Conservation (phyloP, 2,113 vertebrate species). For the Oophaga pumilio region DNA sequence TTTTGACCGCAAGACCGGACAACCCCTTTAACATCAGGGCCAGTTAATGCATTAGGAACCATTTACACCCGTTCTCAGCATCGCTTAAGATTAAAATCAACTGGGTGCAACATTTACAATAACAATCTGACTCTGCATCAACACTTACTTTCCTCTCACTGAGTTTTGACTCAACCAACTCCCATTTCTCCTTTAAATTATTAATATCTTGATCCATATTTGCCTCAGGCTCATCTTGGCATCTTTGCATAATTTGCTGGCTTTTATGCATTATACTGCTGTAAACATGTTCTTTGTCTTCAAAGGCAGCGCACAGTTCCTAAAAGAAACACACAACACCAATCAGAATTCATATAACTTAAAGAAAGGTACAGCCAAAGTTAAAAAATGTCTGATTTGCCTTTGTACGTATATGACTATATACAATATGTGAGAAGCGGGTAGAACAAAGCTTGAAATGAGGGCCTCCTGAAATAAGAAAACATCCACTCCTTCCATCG, state of each 20-base stretch:
- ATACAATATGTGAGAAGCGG: neutral
- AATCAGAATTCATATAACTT: neutral
- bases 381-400: neutral
- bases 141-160: conserved; percentile 87
- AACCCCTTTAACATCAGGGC: no score
- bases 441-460: neutral
- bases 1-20: no score
- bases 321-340: conserved; percentile 60
- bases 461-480: neutral
- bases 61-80: neutral
- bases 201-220: conserved; percentile 89
- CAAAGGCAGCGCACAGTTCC: conserved; percentile 89
- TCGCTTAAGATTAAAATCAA: neutral
- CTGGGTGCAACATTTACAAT: neutral
- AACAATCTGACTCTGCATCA: neutral
- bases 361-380: neutral
- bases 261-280: conserved; percentile 82
- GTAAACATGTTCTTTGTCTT: conserved; percentile 88
- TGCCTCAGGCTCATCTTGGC: conserved; percentile 82
- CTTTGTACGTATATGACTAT: neutral
- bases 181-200: conserved; percentile 94
- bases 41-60: no score
- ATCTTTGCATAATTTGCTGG: conserved; percentile 82
- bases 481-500: neutral
- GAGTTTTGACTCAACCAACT: conserved; percentile 86